Conservation (phyloP, 2,888 invertebrate species). For the Cotesia congregata region DNA sequence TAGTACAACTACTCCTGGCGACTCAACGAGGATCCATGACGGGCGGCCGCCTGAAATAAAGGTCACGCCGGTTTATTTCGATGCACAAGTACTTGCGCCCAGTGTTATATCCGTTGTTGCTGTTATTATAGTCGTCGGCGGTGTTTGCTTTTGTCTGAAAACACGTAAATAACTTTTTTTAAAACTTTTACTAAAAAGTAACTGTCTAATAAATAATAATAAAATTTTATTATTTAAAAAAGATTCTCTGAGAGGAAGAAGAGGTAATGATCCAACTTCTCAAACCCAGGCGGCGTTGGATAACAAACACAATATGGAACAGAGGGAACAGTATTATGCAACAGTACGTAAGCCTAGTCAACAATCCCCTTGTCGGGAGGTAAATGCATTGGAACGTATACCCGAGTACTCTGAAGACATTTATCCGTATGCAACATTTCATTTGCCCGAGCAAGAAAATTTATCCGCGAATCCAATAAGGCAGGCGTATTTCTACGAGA, state of each 20-base stretch:
- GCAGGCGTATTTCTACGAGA: conserved; percentile 68
- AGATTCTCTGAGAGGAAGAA: conserved; percentile 60
- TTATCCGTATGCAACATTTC: conserved; percentile 93
- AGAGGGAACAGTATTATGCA: conserved; percentile 68
- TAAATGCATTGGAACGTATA: conserved; percentile 68
- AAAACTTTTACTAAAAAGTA: background rate
- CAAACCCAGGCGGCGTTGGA: conserved; percentile 64
- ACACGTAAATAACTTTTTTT: conserved; percentile 69
- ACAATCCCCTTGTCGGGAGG: conserved; percentile 71
- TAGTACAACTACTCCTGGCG: conserved; percentile 73
- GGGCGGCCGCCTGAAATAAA: conserved; percentile 58
- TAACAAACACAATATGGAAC: conserved; percentile 70
- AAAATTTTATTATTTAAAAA: conserved; percentile 9
- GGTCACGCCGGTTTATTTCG: conserved; percentile 68
- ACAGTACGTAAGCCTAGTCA: conserved; percentile 66
- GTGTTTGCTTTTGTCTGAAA: conserved; percentile 73
- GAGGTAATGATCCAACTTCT: conserved; percentile 64
- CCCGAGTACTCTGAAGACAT: conserved; percentile 92
- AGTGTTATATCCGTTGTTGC: conserved; percentile 72
- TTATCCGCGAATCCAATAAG: conserved; percentile 71
- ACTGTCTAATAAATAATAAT: background rate
- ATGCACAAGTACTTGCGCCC: conserved; percentile 72
- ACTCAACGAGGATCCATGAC: conserved; percentile 68
- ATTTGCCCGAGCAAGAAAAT: conserved; percentile 75
- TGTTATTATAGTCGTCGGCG: conserved; percentile 73